Percentiles rank a stretch among this genome's conserved stretches.
Conservation (phyloP, 23 tunicate genomes). For the Halocynthia aurantium region DNA sequence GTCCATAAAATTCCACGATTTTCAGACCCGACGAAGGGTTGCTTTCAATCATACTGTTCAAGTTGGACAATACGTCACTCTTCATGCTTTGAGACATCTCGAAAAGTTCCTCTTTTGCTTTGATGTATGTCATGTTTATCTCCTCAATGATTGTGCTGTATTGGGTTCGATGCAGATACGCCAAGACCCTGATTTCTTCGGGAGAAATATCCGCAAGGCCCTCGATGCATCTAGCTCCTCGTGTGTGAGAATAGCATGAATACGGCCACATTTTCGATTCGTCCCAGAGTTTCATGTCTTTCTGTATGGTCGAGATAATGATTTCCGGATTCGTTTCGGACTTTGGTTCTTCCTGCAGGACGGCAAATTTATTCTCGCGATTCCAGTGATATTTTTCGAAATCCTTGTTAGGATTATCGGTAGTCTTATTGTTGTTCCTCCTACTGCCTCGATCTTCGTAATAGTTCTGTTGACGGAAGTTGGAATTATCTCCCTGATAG, state of each 20-base stretch:
- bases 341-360: constrained; percentile 1
- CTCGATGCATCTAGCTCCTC: constrained; percentile 40
- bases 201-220: constrained; percentile 82
- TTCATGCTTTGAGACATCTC: constrained; percentile 31
- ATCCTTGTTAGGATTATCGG: no score
- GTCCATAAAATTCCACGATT: constrained; percentile 49
- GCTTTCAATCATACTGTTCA: constrained; percentile 20
- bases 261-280: constrained; percentile 60
- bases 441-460: not conserved
- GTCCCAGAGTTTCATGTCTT: constrained; percentile 57
- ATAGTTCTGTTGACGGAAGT: not conserved
- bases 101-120: constrained; percentile 53
- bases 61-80: constrained; percentile 13
- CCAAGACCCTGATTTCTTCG: constrained; percentile 72
- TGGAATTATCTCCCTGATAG: not conserved
- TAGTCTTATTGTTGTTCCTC: not conserved
- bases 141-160: constrained; percentile 39
- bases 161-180: constrained; percentile 26
- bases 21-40: constrained; percentile 53
- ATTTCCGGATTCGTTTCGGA: constrained; percentile 23
- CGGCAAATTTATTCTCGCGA: not conserved
- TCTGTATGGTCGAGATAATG: constrained; percentile 32
- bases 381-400: constrained; percentile 16
- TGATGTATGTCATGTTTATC: constrained; percentile 34
- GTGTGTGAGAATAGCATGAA: constrained; percentile 51